Conservation (phyloP, 92 coral and sea anemone species). For the Porites rus region DNA sequence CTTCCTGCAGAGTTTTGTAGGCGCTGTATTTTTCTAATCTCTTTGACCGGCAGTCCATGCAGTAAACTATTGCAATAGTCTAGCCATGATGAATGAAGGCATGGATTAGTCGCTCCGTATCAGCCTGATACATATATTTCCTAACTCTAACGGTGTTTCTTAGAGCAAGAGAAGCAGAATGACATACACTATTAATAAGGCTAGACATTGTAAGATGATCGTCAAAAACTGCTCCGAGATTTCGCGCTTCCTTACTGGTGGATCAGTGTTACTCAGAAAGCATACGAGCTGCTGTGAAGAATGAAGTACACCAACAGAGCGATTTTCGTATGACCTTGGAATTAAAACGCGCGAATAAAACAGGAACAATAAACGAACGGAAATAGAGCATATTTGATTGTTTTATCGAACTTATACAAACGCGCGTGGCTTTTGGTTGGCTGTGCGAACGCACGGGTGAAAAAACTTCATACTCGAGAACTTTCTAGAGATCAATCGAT, state of each 20-base stretch:
- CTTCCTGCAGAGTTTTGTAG: conserved; percentile 3
- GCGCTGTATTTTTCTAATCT: conserved; percentile 4
- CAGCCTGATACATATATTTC: conserved; percentile 36
- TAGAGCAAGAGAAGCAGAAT: conserved; percentile 39
- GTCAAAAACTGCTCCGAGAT: conserved; percentile 45
- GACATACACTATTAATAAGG: conserved; percentile 40
- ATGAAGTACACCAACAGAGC: too few species aligned
- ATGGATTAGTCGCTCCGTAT: conserved; percentile 22
- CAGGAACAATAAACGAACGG: too few species aligned
- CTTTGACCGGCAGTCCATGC: background rate
- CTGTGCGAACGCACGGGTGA: too few species aligned
- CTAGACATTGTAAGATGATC: conserved; percentile 56
- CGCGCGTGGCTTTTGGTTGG: too few species aligned
- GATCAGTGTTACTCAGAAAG: background rate
- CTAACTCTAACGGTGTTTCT: conserved; percentile 51
- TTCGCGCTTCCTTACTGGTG: conserved; percentile 40
- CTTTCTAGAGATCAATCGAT: too few species aligned
- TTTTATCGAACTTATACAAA: too few species aligned
- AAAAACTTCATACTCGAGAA: too few species aligned
- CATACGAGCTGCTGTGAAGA: too few species aligned
- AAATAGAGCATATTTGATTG: too few species aligned
- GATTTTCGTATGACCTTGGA: too few species aligned
- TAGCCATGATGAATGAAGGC: background rate
- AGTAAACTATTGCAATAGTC: conserved; percentile 20
- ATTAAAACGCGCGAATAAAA: too few species aligned